A percentile compares a stretch with the other conserved stretches of the same genome.
phyloP scores from a whole-genome alignment of 2,797 vertebrate species.

The Chaenodraco wilsoni region DNA sequence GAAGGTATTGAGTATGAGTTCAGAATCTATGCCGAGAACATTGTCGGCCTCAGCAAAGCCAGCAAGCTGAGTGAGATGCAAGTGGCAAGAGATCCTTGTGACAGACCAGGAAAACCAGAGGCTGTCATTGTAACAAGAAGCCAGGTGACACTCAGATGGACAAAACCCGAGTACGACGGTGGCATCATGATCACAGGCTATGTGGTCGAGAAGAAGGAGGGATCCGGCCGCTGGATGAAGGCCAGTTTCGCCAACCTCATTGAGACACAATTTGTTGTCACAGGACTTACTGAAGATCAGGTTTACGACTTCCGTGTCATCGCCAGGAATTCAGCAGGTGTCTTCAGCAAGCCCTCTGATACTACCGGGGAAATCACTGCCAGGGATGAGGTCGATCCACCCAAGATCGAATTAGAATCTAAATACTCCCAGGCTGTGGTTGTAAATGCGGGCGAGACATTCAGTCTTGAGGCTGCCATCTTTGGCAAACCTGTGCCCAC shows the following conservation, averaged over 20 bases:
- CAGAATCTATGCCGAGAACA: slow-evolving; percentile 97
- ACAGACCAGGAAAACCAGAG: slow-evolving; percentile 94
- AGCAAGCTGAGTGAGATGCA: slow-evolving; percentile 94
- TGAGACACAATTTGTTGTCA: slow-evolving; percentile 93
- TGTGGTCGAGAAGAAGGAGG: slow-evolving; percentile 95
- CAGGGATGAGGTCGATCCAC: slow-evolving; percentile 96
- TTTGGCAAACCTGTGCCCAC: slow-evolving; percentile 93
- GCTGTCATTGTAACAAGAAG: slow-evolving; percentile 94
- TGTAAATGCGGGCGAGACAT: slow-evolving; percentile 93
- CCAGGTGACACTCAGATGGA: slow-evolving; percentile 94
- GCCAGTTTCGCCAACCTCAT: slow-evolving; percentile 96
- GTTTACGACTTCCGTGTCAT: slow-evolving; percentile 97
- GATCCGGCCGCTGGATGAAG: slow-evolving; percentile 98
- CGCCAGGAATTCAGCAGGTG: slow-evolving; percentile 94
- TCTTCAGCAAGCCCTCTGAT: slow-evolving; percentile 93
- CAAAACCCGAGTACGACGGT: slow-evolving; percentile 93
- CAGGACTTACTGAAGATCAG: slow-evolving; percentile 92
- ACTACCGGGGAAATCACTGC: slow-evolving; percentile 95
- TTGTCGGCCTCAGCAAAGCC: slow-evolving; percentile 93
- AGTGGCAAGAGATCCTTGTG: slow-evolving; percentile 94
- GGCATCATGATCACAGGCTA: slow-evolving; percentile 98
- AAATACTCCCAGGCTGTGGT: slow-evolving; percentile 92
- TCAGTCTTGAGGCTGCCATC: slow-evolving; percentile 91
- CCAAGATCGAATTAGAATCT: slow-evolving; percentile 93
- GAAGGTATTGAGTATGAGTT: slow-evolving; percentile 99